phyloP scores from a whole-genome alignment of 2,888 invertebrate species.

The Sminthurides aquaticus region DNA sequence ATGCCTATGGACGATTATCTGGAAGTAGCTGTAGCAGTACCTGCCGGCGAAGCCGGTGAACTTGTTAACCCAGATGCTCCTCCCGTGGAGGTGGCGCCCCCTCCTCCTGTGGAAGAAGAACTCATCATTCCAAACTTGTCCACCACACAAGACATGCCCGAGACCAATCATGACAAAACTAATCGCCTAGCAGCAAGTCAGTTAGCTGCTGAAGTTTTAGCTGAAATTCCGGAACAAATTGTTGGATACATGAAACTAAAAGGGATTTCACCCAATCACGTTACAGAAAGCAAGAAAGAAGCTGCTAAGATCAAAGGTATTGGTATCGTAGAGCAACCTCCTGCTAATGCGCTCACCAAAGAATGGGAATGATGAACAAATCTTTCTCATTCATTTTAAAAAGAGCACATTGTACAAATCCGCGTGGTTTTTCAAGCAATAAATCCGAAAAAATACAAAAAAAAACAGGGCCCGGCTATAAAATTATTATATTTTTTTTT shows the following conservation, averaged over 20 bases:
- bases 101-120: neutral
- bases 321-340: too few relatives aligned
- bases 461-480: too few relatives aligned
- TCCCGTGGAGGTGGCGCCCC: neutral
- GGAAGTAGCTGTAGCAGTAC: neutral
- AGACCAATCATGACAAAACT: constrained; percentile 29
- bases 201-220: constrained; percentile 55
- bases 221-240: too few relatives aligned
- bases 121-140: too few relatives aligned
- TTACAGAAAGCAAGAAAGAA: neutral
- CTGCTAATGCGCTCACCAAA: too few relatives aligned
- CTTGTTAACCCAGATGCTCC: neutral
- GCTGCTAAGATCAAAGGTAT: too few relatives aligned
- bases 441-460: too few relatives aligned
- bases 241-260: constrained; percentile 50
- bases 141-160: neutral
- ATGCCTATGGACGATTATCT: neutral
- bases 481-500: too few relatives aligned
- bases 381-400: too few relatives aligned
- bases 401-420: too few relatives aligned
- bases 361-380: too few relatives aligned
- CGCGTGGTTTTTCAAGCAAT: too few relatives aligned
- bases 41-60: neutral
- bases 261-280: constrained; percentile 47
- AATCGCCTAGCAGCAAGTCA: constrained; percentile 32